A percentile compares a stretch with the other conserved stretches of the same genome.
phyloP scores from a whole-genome alignment of 2,888 invertebrate genomes.

The Oxyscelio sp. region DNA sequence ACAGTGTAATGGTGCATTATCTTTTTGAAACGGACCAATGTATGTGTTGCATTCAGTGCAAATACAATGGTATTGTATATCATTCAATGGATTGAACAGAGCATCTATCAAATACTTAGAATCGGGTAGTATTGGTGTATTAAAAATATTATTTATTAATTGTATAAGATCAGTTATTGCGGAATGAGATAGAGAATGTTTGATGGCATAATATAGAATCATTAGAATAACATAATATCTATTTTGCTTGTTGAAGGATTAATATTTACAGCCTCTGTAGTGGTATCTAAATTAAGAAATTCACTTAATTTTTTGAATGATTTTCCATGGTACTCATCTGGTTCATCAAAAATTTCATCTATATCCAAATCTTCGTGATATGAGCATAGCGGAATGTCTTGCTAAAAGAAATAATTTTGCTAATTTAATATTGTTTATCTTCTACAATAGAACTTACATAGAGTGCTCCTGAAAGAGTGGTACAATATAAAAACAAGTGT shows the following conservation, averaged over 20 bases:
- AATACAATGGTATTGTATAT: constrained; percentile 15
- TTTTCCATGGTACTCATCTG: not conserved
- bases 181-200: constrained; percentile 11
- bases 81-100: not conserved
- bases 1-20: not conserved
- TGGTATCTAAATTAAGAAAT: not conserved
- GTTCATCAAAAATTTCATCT: not conserved
- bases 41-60: constrained; percentile 12
- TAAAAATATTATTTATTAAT: constrained; percentile 29
- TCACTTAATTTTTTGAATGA: not conserved
- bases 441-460: too few relatives aligned
- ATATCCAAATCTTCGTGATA: not conserved
- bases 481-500: too few relatives aligned
- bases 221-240: constrained; percentile 16
- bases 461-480: too few relatives aligned
- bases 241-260: constrained; percentile 4
- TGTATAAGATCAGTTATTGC: constrained; percentile 11
- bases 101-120: not conserved
- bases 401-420: not conserved
- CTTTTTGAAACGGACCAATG: not conserved
- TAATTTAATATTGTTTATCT: too few relatives aligned
- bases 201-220: constrained; percentile 7
- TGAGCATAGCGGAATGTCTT: not conserved
- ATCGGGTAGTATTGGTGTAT: not conserved
- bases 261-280: not conserved